These are phyloP conservation scores for Noctuana brunneofusca DNA, from an alignment of 2,888 invertebrate genomes.

Conservation along the genomic window DNA sequence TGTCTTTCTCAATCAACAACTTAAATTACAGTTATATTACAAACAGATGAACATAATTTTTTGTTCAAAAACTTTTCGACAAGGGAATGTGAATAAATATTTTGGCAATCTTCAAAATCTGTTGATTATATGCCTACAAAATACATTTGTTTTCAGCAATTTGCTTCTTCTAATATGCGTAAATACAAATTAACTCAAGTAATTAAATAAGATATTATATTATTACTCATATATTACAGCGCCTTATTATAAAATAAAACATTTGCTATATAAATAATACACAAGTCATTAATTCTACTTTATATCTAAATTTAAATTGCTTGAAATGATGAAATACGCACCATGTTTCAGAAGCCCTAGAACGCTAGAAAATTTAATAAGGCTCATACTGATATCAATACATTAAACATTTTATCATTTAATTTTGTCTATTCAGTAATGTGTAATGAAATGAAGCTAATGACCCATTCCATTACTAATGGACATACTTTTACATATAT, in stretches of 20 bases:
- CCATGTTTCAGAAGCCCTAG: slow-evolving; percentile 31
- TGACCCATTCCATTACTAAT: no score
- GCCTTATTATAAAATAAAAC: slow-evolving; percentile 59
- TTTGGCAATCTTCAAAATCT: slow-evolving; percentile 18
- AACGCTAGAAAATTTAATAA: slow-evolving; percentile 23
- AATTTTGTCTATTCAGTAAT: no score
- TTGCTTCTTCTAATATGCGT: slow-evolving; percentile 49
- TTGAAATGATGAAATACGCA: slow-evolving; percentile 32
- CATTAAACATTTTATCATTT: background rate
- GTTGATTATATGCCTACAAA: slow-evolving; percentile 40
- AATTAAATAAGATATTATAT: slow-evolving; percentile 65
- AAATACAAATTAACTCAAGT: slow-evolving; percentile 68
- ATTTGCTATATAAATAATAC: slow-evolving; percentile 68
- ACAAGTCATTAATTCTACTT: slow-evolving; percentile 40
- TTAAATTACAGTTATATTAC: background rate
- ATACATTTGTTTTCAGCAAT: slow-evolving; percentile 41
- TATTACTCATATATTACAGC: slow-evolving; percentile 55
- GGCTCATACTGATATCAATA: slow-evolving; percentile 10
- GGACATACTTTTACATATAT: no score
- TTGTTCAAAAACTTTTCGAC: slow-evolving; percentile 45
- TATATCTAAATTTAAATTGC: slow-evolving; percentile 29
- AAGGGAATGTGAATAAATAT: slow-evolving; percentile 60
- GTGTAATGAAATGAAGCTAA: no score
- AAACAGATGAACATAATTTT: slow-evolving; percentile 5
- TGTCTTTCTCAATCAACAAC: background rate